Percentiles rank a stretch among this genome's conserved stretches.
Conservation (phyloP, 2,888 invertebrate genomes). For the Cetonia aurata region DNA sequence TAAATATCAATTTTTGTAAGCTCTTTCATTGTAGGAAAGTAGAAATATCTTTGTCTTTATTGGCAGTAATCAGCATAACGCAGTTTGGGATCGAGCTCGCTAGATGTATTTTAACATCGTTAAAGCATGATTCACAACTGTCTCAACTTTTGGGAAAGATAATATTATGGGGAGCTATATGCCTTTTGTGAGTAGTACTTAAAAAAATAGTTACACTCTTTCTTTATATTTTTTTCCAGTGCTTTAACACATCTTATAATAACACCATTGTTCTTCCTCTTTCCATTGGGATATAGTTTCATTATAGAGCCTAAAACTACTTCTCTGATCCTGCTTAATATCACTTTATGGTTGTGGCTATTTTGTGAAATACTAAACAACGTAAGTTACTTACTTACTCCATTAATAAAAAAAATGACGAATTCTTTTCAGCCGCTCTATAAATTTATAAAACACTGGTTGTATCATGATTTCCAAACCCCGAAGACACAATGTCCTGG, state of each 20-base stretch:
- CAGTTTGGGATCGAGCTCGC: conserved; percentile 51
- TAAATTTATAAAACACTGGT: conserved; percentile 53
- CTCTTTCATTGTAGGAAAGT: conserved; percentile 50
- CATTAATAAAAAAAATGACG: background rate
- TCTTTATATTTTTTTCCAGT: conserved; percentile 42
- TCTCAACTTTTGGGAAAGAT: conserved; percentile 38
- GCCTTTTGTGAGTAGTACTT: conserved; percentile 42
- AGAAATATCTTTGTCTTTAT: conserved; percentile 51
- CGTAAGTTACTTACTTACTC: conserved; percentile 45
- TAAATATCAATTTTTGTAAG: background rate
- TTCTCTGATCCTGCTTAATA: conserved; percentile 45
- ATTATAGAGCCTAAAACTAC: conserved; percentile 41
- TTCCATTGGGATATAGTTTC: conserved; percentile 48
- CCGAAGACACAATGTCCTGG: conserved; percentile 51
- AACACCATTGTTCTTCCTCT: conserved; percentile 49
- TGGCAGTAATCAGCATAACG: conserved; percentile 51
- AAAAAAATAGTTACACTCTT: background rate
- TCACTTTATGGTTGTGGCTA: conserved; percentile 51
- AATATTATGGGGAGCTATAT: conserved; percentile 32
- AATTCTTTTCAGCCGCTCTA: conserved; percentile 51
- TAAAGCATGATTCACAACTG: conserved; percentile 45
- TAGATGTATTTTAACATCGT: conserved; percentile 48
- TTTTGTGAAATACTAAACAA: conserved; percentile 48
- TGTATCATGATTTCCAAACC: conserved; percentile 49
- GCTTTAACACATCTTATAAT: conserved; percentile 47